Evolutionary conservation across 2,888 invertebrate species (phyloP).

Genomic region (Mellilla xanthometata): DNA sequence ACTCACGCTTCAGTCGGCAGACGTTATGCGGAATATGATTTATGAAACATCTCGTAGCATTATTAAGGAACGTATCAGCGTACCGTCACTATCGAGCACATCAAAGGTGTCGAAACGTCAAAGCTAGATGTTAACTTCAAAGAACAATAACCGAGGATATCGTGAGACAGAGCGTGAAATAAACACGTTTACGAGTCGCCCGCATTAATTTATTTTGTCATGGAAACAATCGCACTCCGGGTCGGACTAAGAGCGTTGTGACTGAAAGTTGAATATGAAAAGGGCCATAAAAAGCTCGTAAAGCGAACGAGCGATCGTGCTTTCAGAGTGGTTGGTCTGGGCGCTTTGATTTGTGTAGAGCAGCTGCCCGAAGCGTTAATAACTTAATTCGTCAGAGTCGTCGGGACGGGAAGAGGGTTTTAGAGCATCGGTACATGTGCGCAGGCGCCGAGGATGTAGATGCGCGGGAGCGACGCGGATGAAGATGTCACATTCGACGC

Average conservation of each 20-base stretch:
- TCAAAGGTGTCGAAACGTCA: slow-evolving; percentile 61
- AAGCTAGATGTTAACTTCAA: slow-evolving; percentile 59
- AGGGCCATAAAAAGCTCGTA: slow-evolving; percentile 74
- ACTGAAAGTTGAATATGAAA: slow-evolving; percentile 73
- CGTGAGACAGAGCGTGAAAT: slow-evolving; percentile 54
- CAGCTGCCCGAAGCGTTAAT: slow-evolving; percentile 79
- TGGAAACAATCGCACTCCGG: slow-evolving; percentile 66
- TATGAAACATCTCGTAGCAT: slow-evolving; percentile 48
- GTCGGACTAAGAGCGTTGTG: slow-evolving; percentile 46
- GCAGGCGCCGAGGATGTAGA: slow-evolving; percentile 63
- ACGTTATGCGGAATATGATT: slow-evolving; percentile 47
- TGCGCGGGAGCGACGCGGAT: slow-evolving; percentile 56
- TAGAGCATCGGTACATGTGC: slow-evolving; percentile 60
- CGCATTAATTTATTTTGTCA: slow-evolving; percentile 73
- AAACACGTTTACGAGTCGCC: slow-evolving; percentile 63
- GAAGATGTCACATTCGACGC: slow-evolving; percentile 48
- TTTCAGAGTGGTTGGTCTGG: slow-evolving; percentile 49
- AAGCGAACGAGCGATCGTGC: slow-evolving; percentile 64
- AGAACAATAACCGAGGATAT: slow-evolving; percentile 63
- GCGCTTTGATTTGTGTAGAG: slow-evolving; percentile 78
- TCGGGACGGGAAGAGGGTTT: slow-evolving; percentile 71
- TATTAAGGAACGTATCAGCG: slow-evolving; percentile 37
- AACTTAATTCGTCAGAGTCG: slow-evolving; percentile 81
- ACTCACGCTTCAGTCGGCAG: slow-evolving; percentile 48
- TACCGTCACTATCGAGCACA: slow-evolving; percentile 51